Conservation (phyloP, 2,888 invertebrate genomes). For the Trypoxylon attenuatum region DNA sequence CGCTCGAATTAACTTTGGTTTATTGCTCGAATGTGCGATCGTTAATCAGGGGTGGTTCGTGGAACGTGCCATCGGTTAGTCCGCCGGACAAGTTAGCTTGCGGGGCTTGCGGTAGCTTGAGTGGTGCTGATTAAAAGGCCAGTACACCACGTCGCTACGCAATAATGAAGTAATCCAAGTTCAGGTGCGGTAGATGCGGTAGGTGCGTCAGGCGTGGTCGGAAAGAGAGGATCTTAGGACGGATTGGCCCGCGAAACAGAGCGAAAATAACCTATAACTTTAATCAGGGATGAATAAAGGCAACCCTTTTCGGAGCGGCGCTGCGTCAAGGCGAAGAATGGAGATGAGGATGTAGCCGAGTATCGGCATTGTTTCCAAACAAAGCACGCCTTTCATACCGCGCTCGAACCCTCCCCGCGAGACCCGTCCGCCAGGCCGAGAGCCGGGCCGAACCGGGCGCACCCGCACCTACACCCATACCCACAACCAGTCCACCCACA, state of each 20-base stretch:
- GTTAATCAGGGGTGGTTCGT: too few relatives aligned
- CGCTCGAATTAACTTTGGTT: not conserved
- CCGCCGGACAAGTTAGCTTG: too few relatives aligned
- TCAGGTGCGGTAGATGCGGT: constrained; percentile 13
- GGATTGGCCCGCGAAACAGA: constrained; percentile 56
- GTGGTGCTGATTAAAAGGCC: not conserved
- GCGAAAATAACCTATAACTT: constrained; percentile 70
- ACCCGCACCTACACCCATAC: too few relatives aligned
- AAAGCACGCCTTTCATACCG: constrained; percentile 74
- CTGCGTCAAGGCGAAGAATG: constrained; percentile 74
- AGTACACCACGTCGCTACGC: not conserved
- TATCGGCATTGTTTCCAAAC: constrained; percentile 75
- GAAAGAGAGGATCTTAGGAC: constrained; percentile 46
- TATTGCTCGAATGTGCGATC: too few relatives aligned
- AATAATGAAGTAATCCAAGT: constrained; percentile 5
- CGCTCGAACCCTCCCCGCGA: constrained; percentile 52
- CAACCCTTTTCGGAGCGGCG: constrained; percentile 66
- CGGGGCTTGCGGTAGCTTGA: not conserved
- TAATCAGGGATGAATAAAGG: constrained; percentile 72
- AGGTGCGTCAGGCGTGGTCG: constrained; percentile 7
- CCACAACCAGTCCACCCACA: constrained; percentile 6
- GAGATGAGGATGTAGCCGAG: constrained; percentile 75
- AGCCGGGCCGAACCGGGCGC: too few relatives aligned
- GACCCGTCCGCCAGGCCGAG: constrained; percentile 26
- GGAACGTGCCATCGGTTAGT: not conserved